phyloP scores from a whole-genome alignment of 2,113 vertebrate species.

The Esox niger region DNA sequence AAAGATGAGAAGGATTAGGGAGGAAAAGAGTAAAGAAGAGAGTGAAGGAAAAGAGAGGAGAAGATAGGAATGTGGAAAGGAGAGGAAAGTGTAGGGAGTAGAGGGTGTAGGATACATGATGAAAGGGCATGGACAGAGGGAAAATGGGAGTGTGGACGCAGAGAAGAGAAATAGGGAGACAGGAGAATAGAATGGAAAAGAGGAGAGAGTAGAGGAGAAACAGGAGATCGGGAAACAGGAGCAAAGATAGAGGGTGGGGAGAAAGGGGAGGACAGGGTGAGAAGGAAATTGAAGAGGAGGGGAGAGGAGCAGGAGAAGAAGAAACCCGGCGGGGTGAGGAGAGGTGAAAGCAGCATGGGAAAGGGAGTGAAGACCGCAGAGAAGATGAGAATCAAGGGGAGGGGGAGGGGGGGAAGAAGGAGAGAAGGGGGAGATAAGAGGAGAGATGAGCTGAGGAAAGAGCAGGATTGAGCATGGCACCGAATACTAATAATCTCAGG shows the following conservation, averaged over 20 bases:
- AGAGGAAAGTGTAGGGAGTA: not conserved
- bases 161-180: constrained; percentile 42
- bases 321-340: not conserved
- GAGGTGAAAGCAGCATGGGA: not conserved
- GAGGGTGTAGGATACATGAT: not conserved
- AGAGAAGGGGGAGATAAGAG: constrained; percentile 3
- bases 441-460: constrained; percentile 2
- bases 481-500: constrained; percentile 66
- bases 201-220: no score
- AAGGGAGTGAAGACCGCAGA: constrained; percentile 15
- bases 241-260: not conserved
- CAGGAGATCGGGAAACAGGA: not conserved
- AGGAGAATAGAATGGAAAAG: no score
- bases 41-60: constrained; percentile 38
- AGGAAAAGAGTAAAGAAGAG: no score
- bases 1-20: no score
- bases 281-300: not conserved
- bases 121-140: not conserved
- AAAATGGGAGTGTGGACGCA: not conserved
- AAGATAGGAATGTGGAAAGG: constrained; percentile 3
- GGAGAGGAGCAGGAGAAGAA: not conserved
- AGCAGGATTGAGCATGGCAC: constrained; percentile 26
- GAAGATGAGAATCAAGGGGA: constrained; percentile 24
- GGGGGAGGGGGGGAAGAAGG: not conserved
- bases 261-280: no score